A percentile compares a stretch with the other conserved stretches of the same genome.
Conservation (phyloP, 2,797 vertebrate genomes). For the Rhincodon typus region DNA sequence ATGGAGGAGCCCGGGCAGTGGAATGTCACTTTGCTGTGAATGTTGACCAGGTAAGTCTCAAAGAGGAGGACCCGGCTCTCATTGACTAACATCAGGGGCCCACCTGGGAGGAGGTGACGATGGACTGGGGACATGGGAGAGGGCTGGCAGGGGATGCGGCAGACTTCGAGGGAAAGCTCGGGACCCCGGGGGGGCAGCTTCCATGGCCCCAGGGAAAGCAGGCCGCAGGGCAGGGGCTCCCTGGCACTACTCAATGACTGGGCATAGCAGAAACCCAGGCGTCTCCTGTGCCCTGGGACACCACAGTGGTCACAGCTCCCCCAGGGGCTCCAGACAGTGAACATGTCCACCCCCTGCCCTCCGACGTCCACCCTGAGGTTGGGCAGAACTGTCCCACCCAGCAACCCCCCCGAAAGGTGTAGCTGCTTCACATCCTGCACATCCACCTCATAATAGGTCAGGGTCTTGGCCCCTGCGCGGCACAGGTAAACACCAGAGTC, state of each 20-base stretch:
- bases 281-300: conserved; percentile 42
- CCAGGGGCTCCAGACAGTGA: conserved; percentile 50
- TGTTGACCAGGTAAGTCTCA: conserved; percentile 39
- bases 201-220: conserved; percentile 11
- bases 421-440: conserved; percentile 46
- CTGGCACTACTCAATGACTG: background rate
- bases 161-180: conserved; percentile 47
- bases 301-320: conserved; percentile 47
- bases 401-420: conserved; percentile 41
- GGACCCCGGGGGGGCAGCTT: conserved; percentile 26
- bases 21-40: conserved; percentile 39
- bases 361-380: conserved; percentile 39
- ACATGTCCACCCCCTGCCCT: conserved; percentile 23
- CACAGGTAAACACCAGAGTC: conserved; percentile 49
- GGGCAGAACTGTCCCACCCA: conserved; percentile 40
- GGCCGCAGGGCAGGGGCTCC: conserved; percentile 43
- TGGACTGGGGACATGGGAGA: too few relatives aligned
- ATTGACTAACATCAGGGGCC: background rate
- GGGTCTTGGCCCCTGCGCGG: background rate
- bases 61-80: conserved; percentile 38
- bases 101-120: background rate
- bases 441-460: conserved; percentile 47
- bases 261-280: conserved; percentile 48
- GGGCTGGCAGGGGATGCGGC: conserved; percentile 1
- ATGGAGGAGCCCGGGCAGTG: conserved; percentile 49